phyloP scores from a whole-genome alignment of 2,888 invertebrate genomes.

The Dorcus parallelipipedus region DNA sequence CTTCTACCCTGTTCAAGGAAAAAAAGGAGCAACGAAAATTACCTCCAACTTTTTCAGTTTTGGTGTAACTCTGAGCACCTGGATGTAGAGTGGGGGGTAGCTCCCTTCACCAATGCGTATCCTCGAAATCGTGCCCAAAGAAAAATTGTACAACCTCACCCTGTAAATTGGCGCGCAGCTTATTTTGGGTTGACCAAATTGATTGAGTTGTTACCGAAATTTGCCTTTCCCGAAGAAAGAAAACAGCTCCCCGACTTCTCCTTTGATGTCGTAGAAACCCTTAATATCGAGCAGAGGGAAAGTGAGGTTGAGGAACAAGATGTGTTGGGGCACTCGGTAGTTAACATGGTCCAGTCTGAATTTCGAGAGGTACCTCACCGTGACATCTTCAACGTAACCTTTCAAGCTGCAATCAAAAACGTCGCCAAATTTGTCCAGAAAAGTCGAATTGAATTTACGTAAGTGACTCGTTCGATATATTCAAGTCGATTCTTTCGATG shows the following conservation, averaged over 20 bases:
- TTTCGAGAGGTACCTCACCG: conserved; percentile 43
- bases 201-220: conserved; percentile 39
- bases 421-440: not conserved
- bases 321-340: conserved; percentile 39
- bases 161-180: conserved; percentile 28
- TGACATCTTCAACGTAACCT: conserved; percentile 42
- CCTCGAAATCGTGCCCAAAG: conserved; percentile 36
- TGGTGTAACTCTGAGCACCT: conserved; percentile 36
- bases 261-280: conserved; percentile 44
- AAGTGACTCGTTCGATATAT: conserved; percentile 43
- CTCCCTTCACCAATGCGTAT: conserved; percentile 23
- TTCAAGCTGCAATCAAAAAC: conserved; percentile 32
- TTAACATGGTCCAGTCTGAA: conserved; percentile 42
- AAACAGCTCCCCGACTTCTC: conserved; percentile 41
- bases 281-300: conserved; percentile 43
- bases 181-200: not conserved
- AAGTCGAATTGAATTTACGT: conserved; percentile 31
- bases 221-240: conserved; percentile 44
- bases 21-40: conserved; percentile 6
- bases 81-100: conserved; percentile 29
- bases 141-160: conserved; percentile 41
- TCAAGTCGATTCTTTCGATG: conserved; percentile 44
- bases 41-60: conserved; percentile 41
- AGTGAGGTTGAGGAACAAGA: conserved; percentile 43
- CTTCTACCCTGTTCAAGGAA: not conserved